Percentiles rank a stretch among this genome's conserved stretches.
phyloP scores from a whole-genome alignment of 2,797 vertebrate species.

The Ptychadena robeensis region DNA sequence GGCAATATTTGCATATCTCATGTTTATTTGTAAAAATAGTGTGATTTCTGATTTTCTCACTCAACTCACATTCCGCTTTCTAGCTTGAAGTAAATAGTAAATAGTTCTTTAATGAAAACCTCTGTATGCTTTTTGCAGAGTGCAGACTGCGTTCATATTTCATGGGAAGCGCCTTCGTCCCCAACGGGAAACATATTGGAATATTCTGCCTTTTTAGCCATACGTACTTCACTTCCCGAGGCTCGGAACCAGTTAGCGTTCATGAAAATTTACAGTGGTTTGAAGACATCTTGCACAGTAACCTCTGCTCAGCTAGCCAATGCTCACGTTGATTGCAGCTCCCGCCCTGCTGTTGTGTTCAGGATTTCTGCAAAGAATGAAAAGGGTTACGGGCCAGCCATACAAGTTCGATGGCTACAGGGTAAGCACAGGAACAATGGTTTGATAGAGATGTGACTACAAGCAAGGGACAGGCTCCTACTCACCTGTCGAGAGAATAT shows the following conservation, averaged over 20 bases:
- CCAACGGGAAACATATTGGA: conserved; percentile 93
- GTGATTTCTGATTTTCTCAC: no score
- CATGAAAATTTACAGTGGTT: conserved; percentile 95
- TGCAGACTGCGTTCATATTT: conserved; percentile 90
- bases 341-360: conserved; percentile 92
- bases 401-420: conserved; percentile 98
- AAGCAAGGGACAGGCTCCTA: no score
- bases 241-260: conserved; percentile 88
- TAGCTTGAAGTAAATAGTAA: no score
- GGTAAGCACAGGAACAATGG: conserved; percentile 72
- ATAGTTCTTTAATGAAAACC: background rate
- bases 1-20: no score
- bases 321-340: conserved; percentile 90
- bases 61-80: no score
- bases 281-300: conserved; percentile 88
- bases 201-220: conserved; percentile 96
- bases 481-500: no score
- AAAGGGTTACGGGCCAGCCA: conserved; percentile 94
- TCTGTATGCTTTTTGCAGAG: conserved; percentile 74
- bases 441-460: background rate
- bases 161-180: conserved; percentile 92
- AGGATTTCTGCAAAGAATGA: conserved; percentile 97
- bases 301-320: conserved; percentile 86
- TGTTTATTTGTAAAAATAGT: no score
- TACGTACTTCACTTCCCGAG: conserved; percentile 81